These are phyloP conservation scores for Anadara kagoshimensis DNA, from an alignment of 1,140 invertebrate genomes.

Conservation along the genomic window DNA sequence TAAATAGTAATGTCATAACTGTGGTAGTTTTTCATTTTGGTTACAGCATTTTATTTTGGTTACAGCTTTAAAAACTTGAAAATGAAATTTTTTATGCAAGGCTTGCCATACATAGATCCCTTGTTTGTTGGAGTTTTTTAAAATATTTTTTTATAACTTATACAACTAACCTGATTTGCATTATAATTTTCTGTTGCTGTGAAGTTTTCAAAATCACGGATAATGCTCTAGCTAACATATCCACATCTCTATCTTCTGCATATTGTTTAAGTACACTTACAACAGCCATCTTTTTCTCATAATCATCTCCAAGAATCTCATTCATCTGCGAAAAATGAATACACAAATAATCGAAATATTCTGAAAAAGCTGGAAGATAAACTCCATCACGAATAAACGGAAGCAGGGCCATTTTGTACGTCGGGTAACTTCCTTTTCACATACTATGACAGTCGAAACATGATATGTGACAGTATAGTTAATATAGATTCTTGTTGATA, in stretches of 20 bases:
- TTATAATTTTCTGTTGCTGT: conserved; percentile 60
- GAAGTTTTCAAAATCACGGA: conserved; percentile 57
- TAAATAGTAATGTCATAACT: too few species aligned
- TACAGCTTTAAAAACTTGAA: too few species aligned
- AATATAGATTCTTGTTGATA: too few species aligned
- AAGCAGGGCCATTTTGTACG: conserved; percentile 38
- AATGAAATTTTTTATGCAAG: too few species aligned
- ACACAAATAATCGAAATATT: conserved; percentile 48
- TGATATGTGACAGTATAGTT: too few species aligned
- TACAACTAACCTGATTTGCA: conserved; percentile 60
- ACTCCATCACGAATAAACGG: conserved; percentile 39
- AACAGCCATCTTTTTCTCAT: conserved; percentile 71
- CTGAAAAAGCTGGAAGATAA: conserved; percentile 45
- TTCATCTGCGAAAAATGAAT: conserved; percentile 66
- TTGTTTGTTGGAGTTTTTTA: too few species aligned
- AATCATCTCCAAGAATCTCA: conserved; percentile 65
- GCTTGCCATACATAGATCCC: too few species aligned
- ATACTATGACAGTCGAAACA: too few species aligned
- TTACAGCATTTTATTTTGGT: too few species aligned
- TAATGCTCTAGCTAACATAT: conserved; percentile 63
- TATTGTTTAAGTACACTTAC: conserved; percentile 70
- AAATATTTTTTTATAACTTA: too few species aligned
- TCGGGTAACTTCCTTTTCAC: too few species aligned
- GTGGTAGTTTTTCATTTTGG: too few species aligned
- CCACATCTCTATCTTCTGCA: conserved; percentile 68